Percentiles rank a stretch among this genome's conserved stretches.
phyloP scores from a whole-genome alignment of 2,888 invertebrate species.

The Neoitamus cyanurus region DNA sequence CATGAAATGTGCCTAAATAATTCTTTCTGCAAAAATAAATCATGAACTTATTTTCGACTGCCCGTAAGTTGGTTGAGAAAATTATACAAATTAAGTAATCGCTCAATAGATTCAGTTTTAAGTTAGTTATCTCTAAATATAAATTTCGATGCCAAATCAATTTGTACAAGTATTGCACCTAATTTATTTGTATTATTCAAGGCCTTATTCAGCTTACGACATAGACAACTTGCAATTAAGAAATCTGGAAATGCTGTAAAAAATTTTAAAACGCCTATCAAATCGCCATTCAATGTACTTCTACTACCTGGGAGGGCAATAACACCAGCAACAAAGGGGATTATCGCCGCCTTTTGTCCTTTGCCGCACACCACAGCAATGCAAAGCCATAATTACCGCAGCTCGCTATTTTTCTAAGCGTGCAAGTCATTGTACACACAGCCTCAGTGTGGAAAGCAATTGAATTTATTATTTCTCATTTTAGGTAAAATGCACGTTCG shows the following conservation, averaged over 20 bases:
- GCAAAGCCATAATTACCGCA: not conserved
- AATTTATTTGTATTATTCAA: no score
- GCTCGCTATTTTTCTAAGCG: not conserved
- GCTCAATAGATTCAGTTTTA: no score
- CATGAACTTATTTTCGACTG: no score
- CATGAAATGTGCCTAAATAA: no score
- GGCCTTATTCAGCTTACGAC: not conserved
- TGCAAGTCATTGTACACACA: not conserved
- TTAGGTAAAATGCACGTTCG: conserved; percentile 27
- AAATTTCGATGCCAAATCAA: no score
- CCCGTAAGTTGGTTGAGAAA: no score
- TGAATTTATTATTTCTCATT: conserved; percentile 34
- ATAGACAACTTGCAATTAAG: not conserved
- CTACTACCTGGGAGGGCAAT: not conserved
- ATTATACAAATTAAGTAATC: no score
- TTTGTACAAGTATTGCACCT: not conserved
- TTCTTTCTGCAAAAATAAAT: no score
- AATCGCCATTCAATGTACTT: not conserved
- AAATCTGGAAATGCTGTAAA: not conserved
- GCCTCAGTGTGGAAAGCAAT: not conserved
- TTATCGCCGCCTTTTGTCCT: not conserved
- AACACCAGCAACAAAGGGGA: not conserved
- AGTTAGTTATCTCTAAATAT: no score
- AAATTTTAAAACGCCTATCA: not conserved
- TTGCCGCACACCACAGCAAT: not conserved